phyloP scores from a whole-genome alignment of 2,113 vertebrate species.

The Turnix velox region DNA sequence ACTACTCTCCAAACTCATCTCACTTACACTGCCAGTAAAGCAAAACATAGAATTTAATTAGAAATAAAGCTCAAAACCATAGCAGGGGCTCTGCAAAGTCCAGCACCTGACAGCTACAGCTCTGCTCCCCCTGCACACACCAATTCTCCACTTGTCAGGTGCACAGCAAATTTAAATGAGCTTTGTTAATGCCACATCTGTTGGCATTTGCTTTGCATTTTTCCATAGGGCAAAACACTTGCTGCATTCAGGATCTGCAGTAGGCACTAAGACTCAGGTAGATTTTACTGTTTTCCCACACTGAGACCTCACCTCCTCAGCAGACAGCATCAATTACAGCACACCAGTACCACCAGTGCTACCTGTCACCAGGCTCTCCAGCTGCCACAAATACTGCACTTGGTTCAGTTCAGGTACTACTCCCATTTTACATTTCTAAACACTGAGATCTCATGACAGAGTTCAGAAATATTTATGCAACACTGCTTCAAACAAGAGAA shows the following conservation, averaged over 20 bases:
- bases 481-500: neutral
- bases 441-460: neutral
- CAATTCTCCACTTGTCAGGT: neutral
- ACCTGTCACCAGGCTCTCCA: neutral
- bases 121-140: neutral
- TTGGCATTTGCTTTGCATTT: neutral
- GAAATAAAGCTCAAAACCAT: neutral
- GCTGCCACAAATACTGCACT: neutral
- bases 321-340: rapidly evolving
- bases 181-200: neutral
- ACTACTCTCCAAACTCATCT: neutral
- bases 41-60: neutral
- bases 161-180: neutral
- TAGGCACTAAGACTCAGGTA: neutral
- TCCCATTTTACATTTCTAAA: neutral
- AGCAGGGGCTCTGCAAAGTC: neutral
- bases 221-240: neutral
- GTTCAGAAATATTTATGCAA: neutral
- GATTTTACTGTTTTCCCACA: neutral
- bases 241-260: neutral
- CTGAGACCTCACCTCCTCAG: neutral
- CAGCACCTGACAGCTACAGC: neutral
- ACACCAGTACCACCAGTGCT: neutral
- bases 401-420: neutral
- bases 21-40: neutral